These are phyloP conservation scores for Suillia variegata DNA, from an alignment of 2,888 invertebrate species.

Conservation along the genomic window DNA sequence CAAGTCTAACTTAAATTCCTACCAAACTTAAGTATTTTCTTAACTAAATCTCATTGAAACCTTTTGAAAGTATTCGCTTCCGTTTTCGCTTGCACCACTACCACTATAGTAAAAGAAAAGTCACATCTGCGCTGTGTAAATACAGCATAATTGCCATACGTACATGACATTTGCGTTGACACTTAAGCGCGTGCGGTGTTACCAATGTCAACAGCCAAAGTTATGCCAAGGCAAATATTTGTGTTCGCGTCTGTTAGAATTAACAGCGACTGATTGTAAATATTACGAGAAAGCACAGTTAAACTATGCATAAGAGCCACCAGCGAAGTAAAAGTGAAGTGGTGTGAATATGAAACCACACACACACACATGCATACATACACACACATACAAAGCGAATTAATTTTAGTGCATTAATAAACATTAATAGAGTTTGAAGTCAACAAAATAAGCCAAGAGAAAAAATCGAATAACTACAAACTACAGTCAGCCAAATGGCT, in stretches of 20 bases:
- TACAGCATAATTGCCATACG: not conserved
- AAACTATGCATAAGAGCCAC: not conserved
- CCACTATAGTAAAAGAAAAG: too few relatives aligned
- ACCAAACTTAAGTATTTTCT: too few relatives aligned
- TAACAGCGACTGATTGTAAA: slow-evolving; percentile 5
- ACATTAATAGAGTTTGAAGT: too few relatives aligned
- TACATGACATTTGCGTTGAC: not conserved
- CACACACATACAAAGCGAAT: too few relatives aligned
- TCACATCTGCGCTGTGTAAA: too few relatives aligned
- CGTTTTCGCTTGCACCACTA: too few relatives aligned
- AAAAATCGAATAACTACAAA: not conserved
- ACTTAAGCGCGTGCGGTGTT: not conserved
- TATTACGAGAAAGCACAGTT: not conserved
- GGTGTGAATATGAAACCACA: not conserved
- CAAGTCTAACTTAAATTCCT: too few relatives aligned
- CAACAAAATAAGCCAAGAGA: not conserved
- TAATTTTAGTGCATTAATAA: slow-evolving; percentile 1
- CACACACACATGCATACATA: too few relatives aligned
- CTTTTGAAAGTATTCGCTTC: too few relatives aligned
- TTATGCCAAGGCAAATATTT: slow-evolving; percentile 50
- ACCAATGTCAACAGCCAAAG: too few relatives aligned
- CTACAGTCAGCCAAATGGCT: not conserved
- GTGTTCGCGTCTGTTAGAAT: slow-evolving; percentile 26
- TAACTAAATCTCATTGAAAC: too few relatives aligned
- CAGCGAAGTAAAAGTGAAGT: not conserved